Percentiles rank a stretch among this genome's conserved stretches.
These are phyloP conservation scores for Cololabis saira DNA, from an alignment of 2,113 vertebrate genomes.

Conservation along the genomic window DNA sequence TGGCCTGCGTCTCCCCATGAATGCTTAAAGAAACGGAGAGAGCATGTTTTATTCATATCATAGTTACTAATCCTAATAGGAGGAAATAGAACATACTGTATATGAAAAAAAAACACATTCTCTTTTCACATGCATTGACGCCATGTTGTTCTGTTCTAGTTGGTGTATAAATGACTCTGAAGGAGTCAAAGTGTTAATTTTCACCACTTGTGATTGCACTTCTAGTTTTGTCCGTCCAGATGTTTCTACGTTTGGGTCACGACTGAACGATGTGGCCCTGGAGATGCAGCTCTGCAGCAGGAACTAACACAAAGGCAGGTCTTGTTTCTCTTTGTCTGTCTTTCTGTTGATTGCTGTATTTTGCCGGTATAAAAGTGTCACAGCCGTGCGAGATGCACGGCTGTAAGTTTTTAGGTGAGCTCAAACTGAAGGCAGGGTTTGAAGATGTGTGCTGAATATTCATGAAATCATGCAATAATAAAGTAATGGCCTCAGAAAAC, in stretches of 20 bases:
- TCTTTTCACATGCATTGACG: constrained; percentile 19
- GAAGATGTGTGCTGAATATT: background rate
- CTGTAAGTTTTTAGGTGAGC: background rate
- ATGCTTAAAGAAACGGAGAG: constrained; percentile 35
- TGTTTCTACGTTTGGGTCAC: background rate
- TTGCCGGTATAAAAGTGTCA: background rate
- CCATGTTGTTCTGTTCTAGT: constrained; percentile 4
- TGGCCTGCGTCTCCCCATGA: constrained; percentile 42
- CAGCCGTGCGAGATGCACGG: background rate
- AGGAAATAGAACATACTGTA: constrained; percentile 15
- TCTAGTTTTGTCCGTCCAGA: background rate
- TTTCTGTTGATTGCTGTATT: background rate
- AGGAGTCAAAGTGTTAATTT: background rate
- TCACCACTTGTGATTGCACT: background rate
- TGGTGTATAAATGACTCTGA: background rate
- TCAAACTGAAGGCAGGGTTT: background rate
- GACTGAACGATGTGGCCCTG: background rate
- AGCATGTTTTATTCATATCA: constrained; percentile 64
- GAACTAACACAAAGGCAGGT: background rate
- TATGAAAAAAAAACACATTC: background rate
- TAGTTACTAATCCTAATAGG: constrained; percentile 25
- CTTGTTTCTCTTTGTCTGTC: background rate
- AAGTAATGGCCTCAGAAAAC: background rate
- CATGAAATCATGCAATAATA: background rate
- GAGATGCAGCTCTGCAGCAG: background rate